phyloP scores from a whole-genome alignment of 2,113 vertebrate species.

The Stomatorhinus ivindoensis region DNA sequence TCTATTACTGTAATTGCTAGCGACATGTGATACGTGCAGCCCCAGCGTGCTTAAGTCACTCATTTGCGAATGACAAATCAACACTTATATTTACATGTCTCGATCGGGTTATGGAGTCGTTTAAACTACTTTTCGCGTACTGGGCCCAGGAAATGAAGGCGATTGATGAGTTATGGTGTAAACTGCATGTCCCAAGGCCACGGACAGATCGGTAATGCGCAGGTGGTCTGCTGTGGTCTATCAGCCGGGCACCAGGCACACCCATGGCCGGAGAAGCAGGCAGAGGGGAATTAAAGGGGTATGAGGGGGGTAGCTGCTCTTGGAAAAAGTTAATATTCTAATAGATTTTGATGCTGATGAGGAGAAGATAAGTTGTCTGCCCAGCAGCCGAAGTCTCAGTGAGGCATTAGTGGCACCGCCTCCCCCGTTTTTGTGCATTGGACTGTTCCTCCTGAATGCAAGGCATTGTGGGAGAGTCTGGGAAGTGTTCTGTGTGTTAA shows the following conservation, averaged over 20 bases:
- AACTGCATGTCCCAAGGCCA: not conserved
- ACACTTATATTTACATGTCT: not conserved
- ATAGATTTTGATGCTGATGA: slow-evolving; percentile 8
- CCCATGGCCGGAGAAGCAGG: not conserved
- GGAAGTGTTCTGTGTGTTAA: not conserved
- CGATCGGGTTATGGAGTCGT: not conserved
- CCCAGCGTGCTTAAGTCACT: not conserved
- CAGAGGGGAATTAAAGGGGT: not conserved
- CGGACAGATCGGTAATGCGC: not conserved
- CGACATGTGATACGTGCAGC: not conserved
- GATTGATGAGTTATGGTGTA: not conserved
- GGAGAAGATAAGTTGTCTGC: not conserved
- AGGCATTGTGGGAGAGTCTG: not conserved
- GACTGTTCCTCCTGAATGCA: not conserved
- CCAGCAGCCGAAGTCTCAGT: not conserved
- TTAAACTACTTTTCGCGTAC: not conserved
- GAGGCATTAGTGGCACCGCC: not conserved
- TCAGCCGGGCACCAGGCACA: not conserved
- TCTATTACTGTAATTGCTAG: not conserved
- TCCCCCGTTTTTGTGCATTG: not conserved
- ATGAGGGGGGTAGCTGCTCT: not conserved
- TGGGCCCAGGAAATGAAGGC: not conserved
- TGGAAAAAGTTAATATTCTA: slow-evolving; percentile 15
- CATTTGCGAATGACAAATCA: not conserved
- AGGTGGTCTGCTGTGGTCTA: not conserved